phyloP scores from a whole-genome alignment of 2,797 vertebrate species.

The Enteromius thamalakanensis region DNA sequence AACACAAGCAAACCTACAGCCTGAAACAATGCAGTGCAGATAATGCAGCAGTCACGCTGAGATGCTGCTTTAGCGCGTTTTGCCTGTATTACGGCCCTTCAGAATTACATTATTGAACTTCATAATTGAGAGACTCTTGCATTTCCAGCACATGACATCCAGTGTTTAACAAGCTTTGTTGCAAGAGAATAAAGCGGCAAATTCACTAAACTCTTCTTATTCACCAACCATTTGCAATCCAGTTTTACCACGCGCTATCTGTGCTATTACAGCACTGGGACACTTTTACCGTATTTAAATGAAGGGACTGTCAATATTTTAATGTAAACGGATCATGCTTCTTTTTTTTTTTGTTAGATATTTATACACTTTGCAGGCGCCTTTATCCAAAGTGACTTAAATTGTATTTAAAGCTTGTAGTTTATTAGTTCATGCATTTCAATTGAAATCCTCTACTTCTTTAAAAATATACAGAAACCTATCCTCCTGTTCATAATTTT shows the following conservation, averaged over 20 bases:
- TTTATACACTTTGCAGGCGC: not conserved
- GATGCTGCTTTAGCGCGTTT: conserved; percentile 43
- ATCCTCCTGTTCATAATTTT: not conserved
- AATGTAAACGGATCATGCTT: not conserved
- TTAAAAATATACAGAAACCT: not conserved
- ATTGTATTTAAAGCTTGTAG: not conserved
- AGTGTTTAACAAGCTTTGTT: not conserved
- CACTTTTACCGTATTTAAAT: not conserved
- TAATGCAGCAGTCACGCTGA: conserved; percentile 45
- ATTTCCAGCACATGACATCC: not conserved
- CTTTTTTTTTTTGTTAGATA: not conserved
- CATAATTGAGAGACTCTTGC: conserved; percentile 34
- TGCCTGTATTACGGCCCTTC: conserved; percentile 40
- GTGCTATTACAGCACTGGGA: not conserved
- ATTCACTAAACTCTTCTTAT: conserved; percentile 7
- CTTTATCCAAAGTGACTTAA: not conserved
- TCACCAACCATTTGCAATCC: conserved; percentile 1
- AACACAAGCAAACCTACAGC: conserved; percentile 55
- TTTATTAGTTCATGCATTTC: not conserved
- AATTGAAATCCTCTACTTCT: not conserved
- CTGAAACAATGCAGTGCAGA: conserved; percentile 53
- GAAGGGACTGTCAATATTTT: not conserved
- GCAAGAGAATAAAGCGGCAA: not conserved
- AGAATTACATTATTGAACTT: conserved; percentile 42
- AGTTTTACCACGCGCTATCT: not conserved